A percentile compares a stretch with the other conserved stretches of the same genome.
phyloP scores from a whole-genome alignment of 2,797 vertebrate genomes.

The Gadopsis bispinosus region DNA sequence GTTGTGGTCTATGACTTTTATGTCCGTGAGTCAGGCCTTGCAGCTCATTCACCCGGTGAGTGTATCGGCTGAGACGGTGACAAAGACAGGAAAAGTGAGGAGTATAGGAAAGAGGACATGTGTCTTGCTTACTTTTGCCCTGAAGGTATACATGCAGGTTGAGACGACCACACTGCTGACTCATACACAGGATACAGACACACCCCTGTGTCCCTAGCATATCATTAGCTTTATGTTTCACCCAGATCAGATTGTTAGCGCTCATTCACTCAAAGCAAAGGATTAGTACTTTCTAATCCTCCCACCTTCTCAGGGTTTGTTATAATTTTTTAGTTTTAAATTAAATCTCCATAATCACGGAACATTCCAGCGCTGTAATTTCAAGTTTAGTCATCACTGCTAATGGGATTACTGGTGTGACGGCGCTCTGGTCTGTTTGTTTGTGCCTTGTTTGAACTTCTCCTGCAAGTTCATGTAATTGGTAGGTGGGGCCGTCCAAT shows the following conservation, averaged over 20 bases:
- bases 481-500: no score
- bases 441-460: no score
- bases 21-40: conserved; percentile 3
- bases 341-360: conserved; percentile 22
- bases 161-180: conserved; percentile 32
- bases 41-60: background rate
- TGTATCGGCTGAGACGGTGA: background rate
- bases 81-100: background rate
- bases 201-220: conserved; percentile 35
- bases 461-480: no score
- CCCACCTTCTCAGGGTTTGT: conserved; percentile 12
- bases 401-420: background rate
- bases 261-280: conserved; percentile 24
- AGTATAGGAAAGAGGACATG: background rate
- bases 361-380: conserved; percentile 21
- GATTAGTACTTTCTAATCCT: conserved; percentile 31
- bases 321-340: conserved; percentile 17
- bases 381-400: conserved; percentile 40
- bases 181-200: conserved; percentile 34
- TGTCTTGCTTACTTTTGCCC: conserved; percentile 14
- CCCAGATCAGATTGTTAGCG: conserved; percentile 26
- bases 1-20: background rate
- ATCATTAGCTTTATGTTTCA: conserved; percentile 47
- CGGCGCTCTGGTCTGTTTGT: no score
- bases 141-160: conserved; percentile 29